Evolutionary conservation across 2,113 vertebrate species (phyloP).

Genomic region (Egretta garzetta): DNA sequence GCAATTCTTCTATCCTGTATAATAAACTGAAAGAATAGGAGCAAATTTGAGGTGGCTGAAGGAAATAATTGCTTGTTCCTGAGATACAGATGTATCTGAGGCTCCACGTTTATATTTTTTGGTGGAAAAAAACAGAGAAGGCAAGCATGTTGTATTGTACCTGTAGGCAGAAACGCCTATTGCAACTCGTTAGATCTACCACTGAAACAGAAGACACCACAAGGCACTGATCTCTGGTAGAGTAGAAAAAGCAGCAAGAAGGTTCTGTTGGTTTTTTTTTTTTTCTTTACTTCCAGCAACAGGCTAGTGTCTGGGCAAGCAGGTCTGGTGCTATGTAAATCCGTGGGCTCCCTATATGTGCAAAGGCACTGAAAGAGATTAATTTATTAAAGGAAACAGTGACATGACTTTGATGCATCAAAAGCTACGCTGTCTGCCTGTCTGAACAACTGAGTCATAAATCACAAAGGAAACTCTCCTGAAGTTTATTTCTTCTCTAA

Average conservation of each 20-base stretch:
- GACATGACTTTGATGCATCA: neutral
- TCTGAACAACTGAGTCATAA: constrained; percentile 7
- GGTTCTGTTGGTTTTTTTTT: neutral
- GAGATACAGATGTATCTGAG: neutral
- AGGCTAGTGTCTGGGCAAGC: neutral
- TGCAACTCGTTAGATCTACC: neutral
- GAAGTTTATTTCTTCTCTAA: constrained; percentile 46
- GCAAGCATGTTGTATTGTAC: neutral
- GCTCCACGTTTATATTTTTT: neutral
- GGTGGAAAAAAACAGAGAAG: neutral
- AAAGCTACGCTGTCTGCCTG: neutral
- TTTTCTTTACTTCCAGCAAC: neutral
- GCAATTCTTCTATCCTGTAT: neutral
- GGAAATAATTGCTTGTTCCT: neutral
- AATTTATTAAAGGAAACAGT: neutral
- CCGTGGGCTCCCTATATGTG: neutral
- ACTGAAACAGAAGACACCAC: neutral
- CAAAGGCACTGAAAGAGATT: neutral
- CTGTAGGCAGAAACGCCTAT: neutral
- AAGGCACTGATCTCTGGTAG: rapidly evolving
- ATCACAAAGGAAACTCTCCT: constrained; percentile 25
- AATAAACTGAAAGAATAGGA: neutral
- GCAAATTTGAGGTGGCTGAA: neutral
- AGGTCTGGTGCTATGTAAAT: neutral
- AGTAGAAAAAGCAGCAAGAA: neutral